phyloP scores from a whole-genome alignment of 2,113 vertebrate species.

The Lagopus leucura region DNA sequence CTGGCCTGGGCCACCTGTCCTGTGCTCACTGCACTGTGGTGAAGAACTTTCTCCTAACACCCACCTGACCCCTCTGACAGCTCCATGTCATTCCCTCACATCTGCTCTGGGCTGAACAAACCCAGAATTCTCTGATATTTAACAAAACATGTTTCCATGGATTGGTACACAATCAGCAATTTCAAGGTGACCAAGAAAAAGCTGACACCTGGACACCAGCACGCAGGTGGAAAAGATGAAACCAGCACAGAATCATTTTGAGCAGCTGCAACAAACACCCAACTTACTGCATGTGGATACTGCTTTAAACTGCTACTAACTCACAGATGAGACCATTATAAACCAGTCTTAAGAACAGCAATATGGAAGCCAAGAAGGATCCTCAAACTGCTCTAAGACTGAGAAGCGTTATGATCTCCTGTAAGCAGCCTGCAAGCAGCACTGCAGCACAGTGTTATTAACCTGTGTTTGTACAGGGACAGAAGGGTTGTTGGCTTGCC shows the following conservation, averaged over 20 bases:
- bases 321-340: not conserved
- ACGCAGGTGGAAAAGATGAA: not conserved
- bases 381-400: not conserved
- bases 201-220: not conserved
- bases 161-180: not conserved
- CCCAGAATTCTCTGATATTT: not conserved
- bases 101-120: not conserved
- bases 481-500: fast-evolving
- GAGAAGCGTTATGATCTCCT: not conserved
- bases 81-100: not conserved
- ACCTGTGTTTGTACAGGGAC: not conserved
- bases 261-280: not conserved
- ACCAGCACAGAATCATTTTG: not conserved
- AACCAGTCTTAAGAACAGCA: not conserved
- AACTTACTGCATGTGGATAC: not conserved
- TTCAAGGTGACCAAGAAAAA: not conserved
- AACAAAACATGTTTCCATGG: not conserved
- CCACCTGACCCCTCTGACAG: not conserved
- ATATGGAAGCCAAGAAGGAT: not conserved
- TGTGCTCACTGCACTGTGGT: not conserved
- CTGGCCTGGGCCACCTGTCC: not conserved
- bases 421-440: not conserved
- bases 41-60: not conserved
- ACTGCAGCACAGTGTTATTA: not conserved
- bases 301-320: not conserved